A percentile compares a stretch with the other conserved stretches of the same genome.
Evolutionary conservation across 1,140 invertebrate species (phyloP).

Genomic region (Pseudachorutes palmiensis): DNA sequence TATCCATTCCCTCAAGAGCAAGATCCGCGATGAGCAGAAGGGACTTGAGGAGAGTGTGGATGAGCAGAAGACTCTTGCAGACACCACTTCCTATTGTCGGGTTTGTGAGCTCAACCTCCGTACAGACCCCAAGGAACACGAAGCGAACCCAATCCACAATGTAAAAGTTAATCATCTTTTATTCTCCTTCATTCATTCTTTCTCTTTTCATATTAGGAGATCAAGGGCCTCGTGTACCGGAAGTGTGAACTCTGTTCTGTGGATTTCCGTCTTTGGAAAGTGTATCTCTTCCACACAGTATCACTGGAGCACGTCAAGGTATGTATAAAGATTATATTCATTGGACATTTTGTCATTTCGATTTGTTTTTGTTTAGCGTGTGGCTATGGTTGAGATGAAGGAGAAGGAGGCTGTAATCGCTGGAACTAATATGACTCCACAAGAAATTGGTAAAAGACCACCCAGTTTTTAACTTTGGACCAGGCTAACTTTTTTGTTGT

Average conservation of each 20-base stretch:
- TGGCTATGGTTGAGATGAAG: conserved; percentile 33
- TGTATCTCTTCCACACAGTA: conserved; percentile 34
- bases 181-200: not conserved
- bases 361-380: too few relatives aligned
- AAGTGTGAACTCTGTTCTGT: conserved; percentile 34
- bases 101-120: conserved; percentile 36
- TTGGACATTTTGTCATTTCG: too few relatives aligned
- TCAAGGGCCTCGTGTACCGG: conserved; percentile 32
- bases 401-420: conserved; percentile 28
- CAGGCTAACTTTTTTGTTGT: not conserved
- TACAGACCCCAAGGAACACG: conserved; percentile 36
- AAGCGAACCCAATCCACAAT: conserved; percentile 34
- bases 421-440: conserved; percentile 32
- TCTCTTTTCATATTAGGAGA: conserved; percentile 25
- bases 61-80: conserved; percentile 29
- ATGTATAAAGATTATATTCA: too few relatives aligned
- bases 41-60: conserved; percentile 31
- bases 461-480: conserved; percentile 6
- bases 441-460: conserved; percentile 34
- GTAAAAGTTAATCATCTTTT: conserved; percentile 21
- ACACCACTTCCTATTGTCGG: conserved; percentile 34
- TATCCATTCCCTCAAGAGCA: too few relatives aligned
- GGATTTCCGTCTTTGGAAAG: conserved; percentile 38
- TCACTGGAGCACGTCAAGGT: conserved; percentile 37
- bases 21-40: conserved; percentile 32